These are phyloP conservation scores for Phylloscopus whistleri DNA, from an alignment of 2,113 vertebrate genomes.

Conservation along the genomic window DNA sequence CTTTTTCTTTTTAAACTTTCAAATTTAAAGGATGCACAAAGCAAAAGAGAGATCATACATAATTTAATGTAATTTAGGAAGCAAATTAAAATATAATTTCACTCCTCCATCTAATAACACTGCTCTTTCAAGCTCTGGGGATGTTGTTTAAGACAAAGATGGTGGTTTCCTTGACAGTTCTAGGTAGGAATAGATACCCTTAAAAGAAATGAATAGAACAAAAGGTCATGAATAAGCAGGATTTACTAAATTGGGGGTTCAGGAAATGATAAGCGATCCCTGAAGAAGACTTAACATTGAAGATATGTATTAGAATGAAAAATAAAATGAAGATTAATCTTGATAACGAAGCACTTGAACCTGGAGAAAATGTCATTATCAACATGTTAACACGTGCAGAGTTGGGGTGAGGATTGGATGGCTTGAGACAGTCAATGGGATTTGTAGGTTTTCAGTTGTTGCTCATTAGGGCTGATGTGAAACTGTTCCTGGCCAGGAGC, in stretches of 20 bases:
- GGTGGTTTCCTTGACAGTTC: slow-evolving; percentile 8
- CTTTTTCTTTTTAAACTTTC: slow-evolving; percentile 22
- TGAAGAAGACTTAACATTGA: slow-evolving; percentile 37
- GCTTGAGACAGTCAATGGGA: background rate
- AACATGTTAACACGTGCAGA: background rate
- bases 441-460: background rate
- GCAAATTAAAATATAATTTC: slow-evolving; percentile 35
- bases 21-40: slow-evolving; percentile 39
- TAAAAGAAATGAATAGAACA: background rate
- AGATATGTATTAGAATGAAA: background rate
- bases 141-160: background rate
- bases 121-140: background rate
- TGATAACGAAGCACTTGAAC: slow-evolving; percentile 18
- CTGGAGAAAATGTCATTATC: background rate
- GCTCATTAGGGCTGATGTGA: background rate
- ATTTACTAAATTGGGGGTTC: background rate
- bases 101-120: background rate
- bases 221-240: background rate
- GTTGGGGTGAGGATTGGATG: background rate
- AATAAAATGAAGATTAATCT: slow-evolving; percentile 25
- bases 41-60: background rate
- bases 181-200: background rate
- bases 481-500: background rate
- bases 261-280: slow-evolving; percentile 12
- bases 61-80: slow-evolving; percentile 52